Evolutionary conservation across 2,888 invertebrate species (phyloP).

Genomic region (Cynaeus angustus): DNA sequence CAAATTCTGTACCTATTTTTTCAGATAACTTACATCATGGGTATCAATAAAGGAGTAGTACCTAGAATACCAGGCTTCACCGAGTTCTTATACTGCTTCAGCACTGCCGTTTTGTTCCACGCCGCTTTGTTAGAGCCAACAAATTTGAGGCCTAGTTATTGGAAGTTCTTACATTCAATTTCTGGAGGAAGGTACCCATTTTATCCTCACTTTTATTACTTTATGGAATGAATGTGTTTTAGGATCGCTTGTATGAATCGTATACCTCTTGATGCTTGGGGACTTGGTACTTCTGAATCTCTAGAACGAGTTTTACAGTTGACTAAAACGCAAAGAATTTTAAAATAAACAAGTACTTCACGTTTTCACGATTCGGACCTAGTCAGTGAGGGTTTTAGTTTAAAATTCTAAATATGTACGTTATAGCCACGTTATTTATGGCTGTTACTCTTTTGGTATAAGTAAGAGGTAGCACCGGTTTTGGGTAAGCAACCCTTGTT

Average conservation of each 20-base stretch:
- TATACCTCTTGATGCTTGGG: conserved; percentile 76
- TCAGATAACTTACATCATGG: conserved; percentile 82
- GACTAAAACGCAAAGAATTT: conserved; percentile 68
- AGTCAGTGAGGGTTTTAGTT: conserved; percentile 40
- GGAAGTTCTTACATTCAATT: conserved; percentile 84
- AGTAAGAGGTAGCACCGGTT: conserved; percentile 35
- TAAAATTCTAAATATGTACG: conserved; percentile 19
- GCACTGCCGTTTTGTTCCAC: conserved; percentile 86
- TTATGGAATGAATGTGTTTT: conserved; percentile 54
- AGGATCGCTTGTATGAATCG: conserved; percentile 78
- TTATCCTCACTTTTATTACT: background rate
- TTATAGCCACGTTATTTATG: conserved; percentile 12
- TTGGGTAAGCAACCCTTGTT: conserved; percentile 22
- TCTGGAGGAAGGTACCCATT: conserved; percentile 80
- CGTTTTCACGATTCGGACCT: conserved; percentile 21
- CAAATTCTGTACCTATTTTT: too few species aligned
- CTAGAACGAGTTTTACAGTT: conserved; percentile 70
- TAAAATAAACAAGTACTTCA: conserved; percentile 31
- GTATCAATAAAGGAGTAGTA: conserved; percentile 78
- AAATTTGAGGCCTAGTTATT: conserved; percentile 86
- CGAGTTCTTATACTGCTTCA: conserved; percentile 82
- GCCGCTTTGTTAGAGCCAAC: conserved; percentile 86
- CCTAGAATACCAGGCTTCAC: conserved; percentile 82
- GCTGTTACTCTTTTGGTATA: conserved; percentile 31
- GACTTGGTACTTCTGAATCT: conserved; percentile 74